Evolutionary conservation across 2,797 vertebrate species (phyloP), one percentile per base, ranked within the genome.

Genomic region (Decapterus maruadsi): DNA sequence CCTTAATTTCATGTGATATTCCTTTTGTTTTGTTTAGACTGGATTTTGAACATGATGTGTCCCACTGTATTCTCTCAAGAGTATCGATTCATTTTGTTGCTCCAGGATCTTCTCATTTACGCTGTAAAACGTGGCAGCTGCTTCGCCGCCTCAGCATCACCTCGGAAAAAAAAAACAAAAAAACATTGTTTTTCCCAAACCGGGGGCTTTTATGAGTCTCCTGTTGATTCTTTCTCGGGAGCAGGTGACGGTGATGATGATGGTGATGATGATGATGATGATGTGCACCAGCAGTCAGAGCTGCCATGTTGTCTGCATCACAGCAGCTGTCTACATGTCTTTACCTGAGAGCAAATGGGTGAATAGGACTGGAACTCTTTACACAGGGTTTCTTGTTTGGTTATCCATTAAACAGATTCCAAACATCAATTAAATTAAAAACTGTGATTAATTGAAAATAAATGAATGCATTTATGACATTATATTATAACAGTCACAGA

Each of bases 21-120:
- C 92, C 83, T 89, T 92, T 94, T 93, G 93, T 92, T 92, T 94
- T 92, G 90, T 93, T 93, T 91, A 85, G 89, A 91, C 82, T 89
- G 48, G 80, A 89, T 89, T 90, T 80, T 70, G 82, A 93, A 94
- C 80, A 80, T 51, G 76, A 86, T 82, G 14, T 58, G 82, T 82
- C 75, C 83, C 81, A 6, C 43, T 9, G 82, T 89, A 69, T 81
- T 71, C 83, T 89, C 90, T 78, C 66, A 77, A 76, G 89, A 86
- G 85, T 65, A 73, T 86, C 72, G 26, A 51, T 75, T 87, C 72
- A 64, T 88, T 90, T 84, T 80, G 83, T 84, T 67, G 77, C 77
- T 78, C 51, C 63, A 2, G 50, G 76, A 78, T 83, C 55, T 85
- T 83, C 70, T 62, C 67, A 62, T 86, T 86, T 78, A 74, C 51